Evolutionary conservation across 1,140 invertebrate genomes (phyloP).

Genomic region (Ridgeia piscesae): DNA sequence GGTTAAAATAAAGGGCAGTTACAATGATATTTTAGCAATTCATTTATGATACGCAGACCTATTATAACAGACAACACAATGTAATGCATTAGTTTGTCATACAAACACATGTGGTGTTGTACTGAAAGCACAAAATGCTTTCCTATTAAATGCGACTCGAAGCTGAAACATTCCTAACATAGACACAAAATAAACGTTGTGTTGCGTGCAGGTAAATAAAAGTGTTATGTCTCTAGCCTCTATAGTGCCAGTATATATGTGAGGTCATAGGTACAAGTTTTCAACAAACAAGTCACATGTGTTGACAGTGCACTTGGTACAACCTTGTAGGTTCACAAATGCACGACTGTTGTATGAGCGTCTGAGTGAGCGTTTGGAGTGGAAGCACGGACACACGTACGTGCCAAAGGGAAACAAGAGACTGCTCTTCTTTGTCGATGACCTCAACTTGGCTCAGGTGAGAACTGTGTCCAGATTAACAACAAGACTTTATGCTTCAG

Average conservation of each 20-base stretch:
- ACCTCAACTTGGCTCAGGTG: conserved; percentile 55
- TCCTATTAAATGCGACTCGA: no score
- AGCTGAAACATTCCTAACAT: no score
- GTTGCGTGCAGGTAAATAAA: background rate
- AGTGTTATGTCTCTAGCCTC: background rate
- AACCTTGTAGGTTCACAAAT: conserved; percentile 52
- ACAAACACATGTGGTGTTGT: no score
- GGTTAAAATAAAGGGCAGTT: no score
- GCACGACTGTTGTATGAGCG: conserved; percentile 50
- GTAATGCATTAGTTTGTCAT: no score
- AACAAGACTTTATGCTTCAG: no score
- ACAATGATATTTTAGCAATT: no score
- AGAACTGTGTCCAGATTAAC: background rate
- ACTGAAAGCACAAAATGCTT: no score
- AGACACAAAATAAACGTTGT: background rate
- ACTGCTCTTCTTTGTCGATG: conserved; percentile 56
- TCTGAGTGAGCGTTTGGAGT: conserved; percentile 53
- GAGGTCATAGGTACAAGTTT: background rate
- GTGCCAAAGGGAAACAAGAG: conserved; percentile 56
- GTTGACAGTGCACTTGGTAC: background rate
- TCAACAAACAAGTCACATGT: background rate
- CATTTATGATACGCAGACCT: no score
- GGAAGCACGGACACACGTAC: conserved; percentile 56
- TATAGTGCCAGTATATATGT: background rate
- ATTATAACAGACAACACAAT: no score